Base-by-base conservation (phyloP, 2,888 invertebrate species). In the Erebia aethiops region DNA sequence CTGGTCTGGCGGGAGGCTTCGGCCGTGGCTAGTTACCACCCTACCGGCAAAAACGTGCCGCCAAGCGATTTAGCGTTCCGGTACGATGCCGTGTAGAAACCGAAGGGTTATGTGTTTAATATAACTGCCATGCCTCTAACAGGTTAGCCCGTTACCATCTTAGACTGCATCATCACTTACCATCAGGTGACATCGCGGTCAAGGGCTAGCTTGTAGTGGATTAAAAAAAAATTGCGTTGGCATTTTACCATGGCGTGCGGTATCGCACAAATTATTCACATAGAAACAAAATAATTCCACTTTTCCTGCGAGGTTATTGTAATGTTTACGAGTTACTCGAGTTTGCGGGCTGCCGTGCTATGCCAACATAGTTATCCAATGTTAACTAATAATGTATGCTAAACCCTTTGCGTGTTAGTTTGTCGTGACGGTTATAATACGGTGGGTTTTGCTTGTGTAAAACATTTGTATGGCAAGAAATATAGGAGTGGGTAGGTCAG, bases 261-360 rank as follows among this genome's bases (percentile, higher is more conserved):
- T 41, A 46, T 61, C 13, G 46, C 49, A 54, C 64, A 64, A 54
- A 54, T 16, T 41, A 64, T 8, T 54, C 52, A 35, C 64, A 52
- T 41, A 54, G 16, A 54, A 64, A 64, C 54, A 54, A 64, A 64
- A 54, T 54, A 54, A 61, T 54, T 26, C 49, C 49, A 35, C 13
- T 71, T 67, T 66, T 51, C 61, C 16, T 62, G 49, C 60, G 61
- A 49, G 41, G 43, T 67, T 67, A 70, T 67, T 62, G 54, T 72
- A 70, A 69, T 67, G 70, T 72, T 70, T 62, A 72, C 56, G 66
- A 63, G 49, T 54, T 46, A 58, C 60, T 21, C 70, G 61, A 54
- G 16, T 54, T 54, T 62, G 68, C 65, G 61, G 56, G 13, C n/a
- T 61, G 61, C 46, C 60, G 46, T 62, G 14, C 61, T 1, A 14